phyloP scores from a whole-genome alignment of 2,113 vertebrate genomes.

The Marcusenius ussheri region DNA sequence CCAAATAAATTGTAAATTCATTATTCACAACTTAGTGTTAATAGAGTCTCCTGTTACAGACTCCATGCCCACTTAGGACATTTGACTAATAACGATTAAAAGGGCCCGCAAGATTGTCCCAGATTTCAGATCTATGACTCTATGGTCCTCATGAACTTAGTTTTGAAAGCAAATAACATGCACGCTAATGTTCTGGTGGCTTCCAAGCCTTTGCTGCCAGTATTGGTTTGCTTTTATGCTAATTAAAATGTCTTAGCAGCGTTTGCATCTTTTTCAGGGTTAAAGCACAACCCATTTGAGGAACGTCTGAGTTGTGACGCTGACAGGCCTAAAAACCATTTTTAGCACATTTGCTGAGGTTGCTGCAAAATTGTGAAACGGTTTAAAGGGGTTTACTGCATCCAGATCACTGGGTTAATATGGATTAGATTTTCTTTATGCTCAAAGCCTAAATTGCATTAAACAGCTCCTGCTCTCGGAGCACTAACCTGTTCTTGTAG shows the following conservation, averaged over 20 bases:
- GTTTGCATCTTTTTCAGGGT: background rate
- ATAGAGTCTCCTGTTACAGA: background rate
- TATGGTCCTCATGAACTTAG: background rate
- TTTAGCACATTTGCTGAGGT: background rate
- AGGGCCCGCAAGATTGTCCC: background rate
- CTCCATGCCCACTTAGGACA: background rate
- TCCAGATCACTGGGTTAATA: constrained; percentile 1
- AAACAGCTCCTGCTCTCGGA: background rate
- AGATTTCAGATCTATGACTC: background rate
- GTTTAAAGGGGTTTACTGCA: background rate
- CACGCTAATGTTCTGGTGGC: background rate
- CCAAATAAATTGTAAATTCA: background rate
- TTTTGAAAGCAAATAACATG: background rate
- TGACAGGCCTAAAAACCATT: background rate
- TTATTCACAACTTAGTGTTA: background rate
- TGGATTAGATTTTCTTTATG: background rate
- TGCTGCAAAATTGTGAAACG: background rate
- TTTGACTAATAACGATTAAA: background rate
- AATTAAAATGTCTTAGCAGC: background rate
- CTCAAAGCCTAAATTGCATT: background rate
- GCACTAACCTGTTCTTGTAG: background rate
- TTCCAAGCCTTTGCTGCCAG: background rate
- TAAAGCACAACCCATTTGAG: background rate
- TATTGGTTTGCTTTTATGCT: background rate
- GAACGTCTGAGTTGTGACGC: background rate